A percentile compares a stretch with the other conserved stretches of the same genome.
Conservation (phyloP, 2,797 vertebrate species). For the Pipistrellus pygmaeus region DNA sequence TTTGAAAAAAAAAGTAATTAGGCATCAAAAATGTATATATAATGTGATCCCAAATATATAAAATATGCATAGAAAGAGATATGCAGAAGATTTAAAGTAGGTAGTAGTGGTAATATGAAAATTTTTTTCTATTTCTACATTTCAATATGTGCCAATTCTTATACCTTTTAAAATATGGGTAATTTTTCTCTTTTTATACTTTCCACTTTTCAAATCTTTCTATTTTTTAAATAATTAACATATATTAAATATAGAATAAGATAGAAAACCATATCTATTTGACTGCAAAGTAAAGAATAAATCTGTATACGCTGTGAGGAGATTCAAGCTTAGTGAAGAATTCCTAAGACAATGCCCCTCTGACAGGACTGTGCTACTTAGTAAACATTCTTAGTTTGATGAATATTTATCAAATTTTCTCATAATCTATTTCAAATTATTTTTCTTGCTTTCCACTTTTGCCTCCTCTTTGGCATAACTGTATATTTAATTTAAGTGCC, state of each 20-base stretch:
- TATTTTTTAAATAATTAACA: neutral
- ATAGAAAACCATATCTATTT: neutral
- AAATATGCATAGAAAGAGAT: slow-evolving; percentile 32
- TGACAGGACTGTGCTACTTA: neutral
- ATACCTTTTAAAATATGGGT: slow-evolving; percentile 17
- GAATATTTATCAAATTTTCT: slow-evolving; percentile 46
- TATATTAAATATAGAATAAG: neutral
- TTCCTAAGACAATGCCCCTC: neutral
- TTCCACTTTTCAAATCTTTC: slow-evolving; percentile 4
- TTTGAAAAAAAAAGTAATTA: slow-evolving; percentile 15
- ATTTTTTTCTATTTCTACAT: slow-evolving; percentile 58
- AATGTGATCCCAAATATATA: neutral
- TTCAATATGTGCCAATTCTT: slow-evolving; percentile 31
- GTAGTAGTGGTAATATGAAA: neutral
- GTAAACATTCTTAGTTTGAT: slow-evolving; percentile 19
- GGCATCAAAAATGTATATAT: neutral
- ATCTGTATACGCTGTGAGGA: neutral
- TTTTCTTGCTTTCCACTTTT: slow-evolving; percentile 27
- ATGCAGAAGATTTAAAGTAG: neutral
- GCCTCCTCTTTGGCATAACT: slow-evolving; percentile 1
- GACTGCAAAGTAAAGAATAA: neutral
- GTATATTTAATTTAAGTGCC: slow-evolving; percentile 37
- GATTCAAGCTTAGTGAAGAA: neutral
- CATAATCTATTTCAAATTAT: neutral
- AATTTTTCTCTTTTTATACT: neutral